Conservation (phyloP, 2,888 invertebrate species). For the Dryadula phaetusa region DNA sequence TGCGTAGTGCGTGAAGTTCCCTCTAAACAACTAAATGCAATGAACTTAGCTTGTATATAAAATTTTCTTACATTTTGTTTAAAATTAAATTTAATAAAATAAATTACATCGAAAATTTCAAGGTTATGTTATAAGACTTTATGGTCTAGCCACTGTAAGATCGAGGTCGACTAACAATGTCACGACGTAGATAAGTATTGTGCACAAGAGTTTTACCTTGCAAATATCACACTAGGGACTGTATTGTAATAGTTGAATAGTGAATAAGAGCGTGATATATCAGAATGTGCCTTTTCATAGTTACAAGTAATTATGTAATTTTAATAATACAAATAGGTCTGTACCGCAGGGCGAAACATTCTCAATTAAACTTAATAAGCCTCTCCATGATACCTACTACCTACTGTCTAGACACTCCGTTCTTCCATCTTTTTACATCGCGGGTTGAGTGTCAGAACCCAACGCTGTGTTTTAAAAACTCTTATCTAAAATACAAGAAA, state of each 20-base stretch:
- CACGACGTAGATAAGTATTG: conserved; percentile 25
- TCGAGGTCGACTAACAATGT: conserved; percentile 29
- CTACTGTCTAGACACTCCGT: no score
- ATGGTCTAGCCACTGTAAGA: conserved; percentile 7
- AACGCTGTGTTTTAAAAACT: no score
- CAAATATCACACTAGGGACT: conserved; percentile 34
- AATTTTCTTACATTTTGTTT: neutral
- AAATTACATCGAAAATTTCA: conserved; percentile 17
- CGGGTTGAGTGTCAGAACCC: no score
- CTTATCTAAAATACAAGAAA: no score
- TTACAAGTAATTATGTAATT: conserved; percentile 21
- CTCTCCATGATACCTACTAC: no score
- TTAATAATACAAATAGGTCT: neutral
- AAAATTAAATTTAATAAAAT: no score
- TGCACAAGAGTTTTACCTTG: conserved; percentile 34
- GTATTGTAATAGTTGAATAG: conserved; percentile 30
- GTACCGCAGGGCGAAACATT: no score
- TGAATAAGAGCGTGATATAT: conserved; percentile 31
- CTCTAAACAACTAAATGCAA: no score
- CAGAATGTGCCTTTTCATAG: conserved; percentile 32
- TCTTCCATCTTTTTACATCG: no score
- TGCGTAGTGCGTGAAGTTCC: no score
- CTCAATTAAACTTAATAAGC: no score
- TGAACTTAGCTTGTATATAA: neutral
- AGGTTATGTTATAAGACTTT: neutral